Evolutionary conservation across 2,113 vertebrate species (phyloP).

Genomic region (Motacilla alba): DNA sequence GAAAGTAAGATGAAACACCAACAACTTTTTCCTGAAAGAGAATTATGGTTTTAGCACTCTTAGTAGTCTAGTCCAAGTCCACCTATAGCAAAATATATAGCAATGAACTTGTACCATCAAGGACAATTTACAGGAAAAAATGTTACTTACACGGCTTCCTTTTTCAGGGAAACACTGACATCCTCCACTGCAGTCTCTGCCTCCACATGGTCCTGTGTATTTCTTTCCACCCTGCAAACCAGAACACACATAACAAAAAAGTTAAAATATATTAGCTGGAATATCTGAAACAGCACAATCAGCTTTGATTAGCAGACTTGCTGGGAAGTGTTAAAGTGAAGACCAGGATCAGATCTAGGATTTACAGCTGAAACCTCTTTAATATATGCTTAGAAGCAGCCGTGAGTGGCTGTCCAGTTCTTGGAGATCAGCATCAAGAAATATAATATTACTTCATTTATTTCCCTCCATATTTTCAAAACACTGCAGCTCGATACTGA

Average conservation of each 20-base stretch:
- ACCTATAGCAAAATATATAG: neutral
- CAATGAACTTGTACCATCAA: neutral
- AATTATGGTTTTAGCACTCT: neutral
- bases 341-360: neutral
- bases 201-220: conserved; percentile 84
- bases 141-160: conserved; percentile 88
- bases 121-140: neutral
- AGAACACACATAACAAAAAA: neutral
- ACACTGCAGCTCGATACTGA: neutral
- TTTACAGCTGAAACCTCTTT: neutral
- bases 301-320: neutral
- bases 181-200: conserved; percentile 93
- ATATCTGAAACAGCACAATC: neutral
- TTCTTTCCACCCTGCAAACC: conserved; percentile 88
- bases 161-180: conserved; percentile 97
- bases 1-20: neutral
- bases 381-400: neutral
- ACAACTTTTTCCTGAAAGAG: neutral
- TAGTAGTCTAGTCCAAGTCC: neutral
- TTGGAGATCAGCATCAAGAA: neutral
- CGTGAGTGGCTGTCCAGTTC: neutral
- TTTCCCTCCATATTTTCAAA: conserved; percentile 11
- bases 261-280: neutral
- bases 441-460: conserved; percentile 9
- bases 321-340: neutral